These are phyloP conservation scores for Riptortus pedestris DNA, from an alignment of 1,140 invertebrate genomes.

Conservation along the genomic window DNA sequence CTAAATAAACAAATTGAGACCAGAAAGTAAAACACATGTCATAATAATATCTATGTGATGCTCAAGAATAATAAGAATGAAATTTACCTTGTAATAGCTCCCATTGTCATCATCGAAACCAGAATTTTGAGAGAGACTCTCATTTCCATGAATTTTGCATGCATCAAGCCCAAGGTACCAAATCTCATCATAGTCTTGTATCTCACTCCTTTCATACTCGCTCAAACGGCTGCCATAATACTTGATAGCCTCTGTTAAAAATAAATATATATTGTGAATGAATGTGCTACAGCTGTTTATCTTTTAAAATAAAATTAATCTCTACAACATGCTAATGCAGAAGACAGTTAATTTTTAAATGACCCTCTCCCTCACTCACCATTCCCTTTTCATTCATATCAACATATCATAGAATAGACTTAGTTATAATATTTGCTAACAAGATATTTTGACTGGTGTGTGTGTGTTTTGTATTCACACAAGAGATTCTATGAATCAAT, in stretches of 20 bases:
- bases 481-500: too few species aligned
- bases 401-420: too few species aligned
- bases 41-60: too few species aligned
- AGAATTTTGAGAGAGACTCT: conserved; percentile 63
- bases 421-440: too few species aligned
- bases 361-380: too few species aligned
- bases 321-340: neutral
- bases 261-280: conserved; percentile 29
- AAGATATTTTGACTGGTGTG: too few species aligned
- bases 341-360: conserved; percentile 1
- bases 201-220: conserved; percentile 75
- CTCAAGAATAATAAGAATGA: neutral
- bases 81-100: conserved; percentile 77
- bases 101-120: conserved; percentile 87
- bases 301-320: neutral
- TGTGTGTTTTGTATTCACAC: too few species aligned
- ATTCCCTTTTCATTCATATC: too few species aligned
- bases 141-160: conserved; percentile 70
- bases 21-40: too few species aligned
- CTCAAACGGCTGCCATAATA: conserved; percentile 68
- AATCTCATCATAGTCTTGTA: conserved; percentile 76
- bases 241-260: conserved; percentile 62
- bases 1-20: conserved; percentile 46
- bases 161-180: conserved; percentile 81
- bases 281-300: neutral